A percentile compares a stretch with the other conserved stretches of the same genome.
Evolutionary conservation across 2,888 invertebrate species (phyloP).

Genomic region (Limnephilus auricula): DNA sequence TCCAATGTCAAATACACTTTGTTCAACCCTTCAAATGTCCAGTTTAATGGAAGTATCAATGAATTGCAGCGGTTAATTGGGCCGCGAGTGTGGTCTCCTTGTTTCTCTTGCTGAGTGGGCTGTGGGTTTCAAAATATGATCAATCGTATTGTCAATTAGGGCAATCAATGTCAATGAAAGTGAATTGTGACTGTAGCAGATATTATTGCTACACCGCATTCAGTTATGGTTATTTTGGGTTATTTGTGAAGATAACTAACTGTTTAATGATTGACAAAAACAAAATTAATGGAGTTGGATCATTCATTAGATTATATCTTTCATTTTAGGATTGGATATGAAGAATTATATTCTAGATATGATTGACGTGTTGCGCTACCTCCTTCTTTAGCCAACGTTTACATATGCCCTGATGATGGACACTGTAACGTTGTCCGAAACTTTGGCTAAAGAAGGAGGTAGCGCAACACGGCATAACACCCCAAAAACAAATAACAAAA

Average conservation of each 20-base stretch:
- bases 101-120: not conserved
- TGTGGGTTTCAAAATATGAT: constrained; percentile 4
- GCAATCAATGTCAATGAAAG: constrained; percentile 36
- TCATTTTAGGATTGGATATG: too few species aligned
- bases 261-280: too few species aligned
- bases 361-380: too few species aligned
- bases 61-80: not conserved
- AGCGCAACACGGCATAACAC: too few species aligned
- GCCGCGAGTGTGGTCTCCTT: not conserved
- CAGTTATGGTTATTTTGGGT: not conserved
- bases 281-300: not conserved
- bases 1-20: not conserved
- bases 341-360: too few species aligned
- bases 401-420: too few species aligned
- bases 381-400: too few species aligned
- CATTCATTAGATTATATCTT: not conserved
- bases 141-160: constrained; percentile 7
- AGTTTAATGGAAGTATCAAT: not conserved
- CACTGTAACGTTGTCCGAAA: too few species aligned
- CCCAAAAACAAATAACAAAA: too few species aligned
- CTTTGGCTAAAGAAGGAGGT: too few species aligned
- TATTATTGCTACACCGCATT: not conserved
- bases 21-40: not conserved
- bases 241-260: not conserved
- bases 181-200: not conserved